Conservation (phyloP, 2,888 invertebrate genomes). For the Schrankia costaestrigalis region DNA sequence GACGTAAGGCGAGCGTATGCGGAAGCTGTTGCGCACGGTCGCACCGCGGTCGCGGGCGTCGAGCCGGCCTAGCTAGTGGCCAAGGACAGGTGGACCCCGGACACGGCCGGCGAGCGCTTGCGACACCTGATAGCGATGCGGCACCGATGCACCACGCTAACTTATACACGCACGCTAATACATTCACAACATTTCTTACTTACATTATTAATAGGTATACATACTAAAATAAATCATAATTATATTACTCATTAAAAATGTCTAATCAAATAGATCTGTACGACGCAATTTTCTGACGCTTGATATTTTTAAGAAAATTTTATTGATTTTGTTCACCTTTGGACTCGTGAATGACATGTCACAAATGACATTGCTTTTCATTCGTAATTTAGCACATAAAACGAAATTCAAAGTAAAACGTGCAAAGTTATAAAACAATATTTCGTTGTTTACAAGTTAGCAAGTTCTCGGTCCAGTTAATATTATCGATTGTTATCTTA, state of each 20-base stretch:
- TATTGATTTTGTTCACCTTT: constrained; percentile 48
- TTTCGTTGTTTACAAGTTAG: constrained; percentile 11
- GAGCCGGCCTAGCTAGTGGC: constrained; percentile 43
- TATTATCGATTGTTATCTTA: constrained; percentile 17
- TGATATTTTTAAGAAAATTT: too few relatives aligned
- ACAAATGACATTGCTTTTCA: constrained; percentile 54
- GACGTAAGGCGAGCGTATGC: constrained; percentile 58
- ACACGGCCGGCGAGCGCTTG: constrained; percentile 48
- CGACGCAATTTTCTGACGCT: too few relatives aligned
- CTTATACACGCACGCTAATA: constrained; percentile 16
- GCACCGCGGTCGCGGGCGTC: constrained; percentile 36
- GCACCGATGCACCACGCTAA: constrained; percentile 23
- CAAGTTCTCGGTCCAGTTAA: constrained; percentile 12
- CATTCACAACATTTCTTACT: constrained; percentile 15
- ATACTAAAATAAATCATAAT: too few relatives aligned
- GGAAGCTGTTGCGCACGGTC: constrained; percentile 68
- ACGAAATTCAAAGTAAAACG: constrained; percentile 32
- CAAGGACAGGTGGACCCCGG: constrained; percentile 59
- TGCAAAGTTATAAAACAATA: constrained; percentile 27
- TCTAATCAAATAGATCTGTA: too few relatives aligned
- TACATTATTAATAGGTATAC: too few relatives aligned
- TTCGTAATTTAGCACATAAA: constrained; percentile 53
- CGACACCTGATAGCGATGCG: constrained; percentile 47
- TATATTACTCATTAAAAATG: too few relatives aligned
- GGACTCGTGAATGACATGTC: constrained; percentile 42